Base-by-base conservation (phyloP, 1,140 invertebrate genomes). In the Spodoptera litura region DNA sequence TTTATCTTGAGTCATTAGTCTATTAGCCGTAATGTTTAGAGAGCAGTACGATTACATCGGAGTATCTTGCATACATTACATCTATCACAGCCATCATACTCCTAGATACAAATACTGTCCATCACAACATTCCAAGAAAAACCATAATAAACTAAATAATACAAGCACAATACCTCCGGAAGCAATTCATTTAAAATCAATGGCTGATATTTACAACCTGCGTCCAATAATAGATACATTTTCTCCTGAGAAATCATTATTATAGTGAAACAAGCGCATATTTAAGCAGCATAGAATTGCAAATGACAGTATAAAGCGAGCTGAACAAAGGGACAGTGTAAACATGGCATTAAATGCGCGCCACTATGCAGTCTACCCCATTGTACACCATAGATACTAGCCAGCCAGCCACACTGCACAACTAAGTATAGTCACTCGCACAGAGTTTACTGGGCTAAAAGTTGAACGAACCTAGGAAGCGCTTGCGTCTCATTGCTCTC, bases 381-480 rank as follows among this genome's bases (percentile, higher is more conserved):
- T 86, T 79, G 82, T 82, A 64, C 56, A 78, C 76, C 72, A 74
- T 83, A 87, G 75, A 81, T 79, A 85, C 68, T 71, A 27, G 49
- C 58, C 20, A 58, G 83, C 68, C 62, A 27, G 49, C 58, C n/a
- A 58, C 27, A 71, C 66, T 51, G n/a, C 53, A 77, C 38, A 64
- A 81, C 83, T 84, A 88, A 82, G 81, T 87, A 88, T 87, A 87
- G 80, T 72, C 84, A 82, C 72, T 83, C 85, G 81, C 81, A 80
- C 88, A 86, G 88, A 93, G 93, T 94, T 94, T 93, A 94, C 91
- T 94, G 88, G 93, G 93, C 91, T 93, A 94, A 89, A 93, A 94
- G 93, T 92, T 93, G 91, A 94, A 94, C 81, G 92, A 93, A 93
- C 92, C 88, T 90, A 90, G 88, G 88, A 89, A 90, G 87, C 87